A percentile compares a stretch with the other conserved stretches of the same genome.
Evolutionary conservation across 2,797 vertebrate genomes (phyloP).

Genomic region (Carduelis carduelis): DNA sequence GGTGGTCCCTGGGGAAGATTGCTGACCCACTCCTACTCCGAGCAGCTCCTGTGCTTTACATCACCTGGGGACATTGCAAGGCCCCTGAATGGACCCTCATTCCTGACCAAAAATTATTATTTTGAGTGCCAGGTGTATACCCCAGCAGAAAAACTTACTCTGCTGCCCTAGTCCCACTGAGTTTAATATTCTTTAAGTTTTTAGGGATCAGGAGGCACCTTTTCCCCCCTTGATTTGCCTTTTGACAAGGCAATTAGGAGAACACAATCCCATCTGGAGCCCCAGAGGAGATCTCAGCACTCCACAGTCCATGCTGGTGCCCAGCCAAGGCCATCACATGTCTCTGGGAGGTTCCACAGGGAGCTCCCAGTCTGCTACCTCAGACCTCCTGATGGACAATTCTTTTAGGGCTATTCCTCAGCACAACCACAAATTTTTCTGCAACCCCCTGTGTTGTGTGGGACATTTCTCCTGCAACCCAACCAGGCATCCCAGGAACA

Average conservation of each 20-base stretch:
- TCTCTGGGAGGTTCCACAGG: neutral
- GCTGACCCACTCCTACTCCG: rapidly evolving
- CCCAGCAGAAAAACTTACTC: neutral
- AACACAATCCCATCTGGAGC: neutral
- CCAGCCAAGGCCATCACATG: rapidly evolving
- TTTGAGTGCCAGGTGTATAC: neutral
- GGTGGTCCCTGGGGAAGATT: neutral
- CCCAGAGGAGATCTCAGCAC: neutral
- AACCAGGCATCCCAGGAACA: rapidly evolving
- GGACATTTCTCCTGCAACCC: neutral
- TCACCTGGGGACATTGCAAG: neutral
- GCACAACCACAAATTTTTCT: neutral
- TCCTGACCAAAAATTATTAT: neutral
- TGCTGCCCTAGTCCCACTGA: neutral
- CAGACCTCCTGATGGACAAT: neutral
- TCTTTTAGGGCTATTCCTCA: neutral
- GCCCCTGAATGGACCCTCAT: neutral
- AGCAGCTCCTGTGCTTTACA: neutral
- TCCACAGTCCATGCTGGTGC: neutral
- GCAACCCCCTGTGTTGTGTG: rapidly evolving
- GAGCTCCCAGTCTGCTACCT: neutral
- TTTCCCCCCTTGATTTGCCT: neutral
- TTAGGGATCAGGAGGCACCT: neutral
- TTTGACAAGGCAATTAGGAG: neutral
- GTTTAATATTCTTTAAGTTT: neutral